Evolutionary conservation across 2,797 vertebrate genomes (phyloP).

Genomic region (Sternarchorhynchus goeldii): DNA sequence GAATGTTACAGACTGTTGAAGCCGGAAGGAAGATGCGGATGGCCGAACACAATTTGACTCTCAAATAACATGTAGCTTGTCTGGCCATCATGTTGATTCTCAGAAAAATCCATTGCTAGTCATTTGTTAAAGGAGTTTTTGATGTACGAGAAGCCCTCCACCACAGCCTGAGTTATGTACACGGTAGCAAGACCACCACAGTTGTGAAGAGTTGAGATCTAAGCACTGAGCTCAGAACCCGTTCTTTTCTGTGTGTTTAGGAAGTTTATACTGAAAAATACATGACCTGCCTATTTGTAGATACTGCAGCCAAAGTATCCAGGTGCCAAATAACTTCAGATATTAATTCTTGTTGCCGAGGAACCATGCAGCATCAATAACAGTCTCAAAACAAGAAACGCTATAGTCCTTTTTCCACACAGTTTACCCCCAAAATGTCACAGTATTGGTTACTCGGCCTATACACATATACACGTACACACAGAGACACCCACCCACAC

Average conservation of each 20-base stretch:
- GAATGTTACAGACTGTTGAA: constrained; percentile 15
- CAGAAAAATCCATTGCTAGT: background rate
- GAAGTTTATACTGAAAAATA: constrained; percentile 5
- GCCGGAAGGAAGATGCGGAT: constrained; percentile 26
- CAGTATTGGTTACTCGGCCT: constrained; percentile 57
- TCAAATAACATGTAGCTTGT: constrained; percentile 26
- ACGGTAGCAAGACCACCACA: constrained; percentile 8
- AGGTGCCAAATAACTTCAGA: constrained; percentile 45
- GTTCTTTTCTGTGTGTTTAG: background rate
- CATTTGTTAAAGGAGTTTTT: constrained; percentile 28
- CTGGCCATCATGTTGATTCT: constrained; percentile 16
- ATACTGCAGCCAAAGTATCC: constrained; percentile 33
- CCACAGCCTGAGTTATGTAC: background rate
- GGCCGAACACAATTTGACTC: constrained; percentile 40
- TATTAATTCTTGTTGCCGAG: constrained; percentile 42
- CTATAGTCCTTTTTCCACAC: constrained; percentile 50
- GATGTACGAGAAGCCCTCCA: background rate
- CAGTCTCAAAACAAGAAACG: constrained; percentile 48
- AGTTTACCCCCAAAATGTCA: constrained; percentile 67
- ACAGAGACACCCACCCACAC: constrained; percentile 41
- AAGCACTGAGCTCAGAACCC: background rate
- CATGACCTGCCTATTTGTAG: constrained; percentile 20
- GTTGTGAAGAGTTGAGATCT: background rate
- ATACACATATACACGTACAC: constrained; percentile 31
- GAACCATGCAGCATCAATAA: constrained; percentile 39